These are phyloP conservation scores for Ips nitidus DNA, from an alignment of 1,140 invertebrate genomes.

Conservation along the genomic window DNA sequence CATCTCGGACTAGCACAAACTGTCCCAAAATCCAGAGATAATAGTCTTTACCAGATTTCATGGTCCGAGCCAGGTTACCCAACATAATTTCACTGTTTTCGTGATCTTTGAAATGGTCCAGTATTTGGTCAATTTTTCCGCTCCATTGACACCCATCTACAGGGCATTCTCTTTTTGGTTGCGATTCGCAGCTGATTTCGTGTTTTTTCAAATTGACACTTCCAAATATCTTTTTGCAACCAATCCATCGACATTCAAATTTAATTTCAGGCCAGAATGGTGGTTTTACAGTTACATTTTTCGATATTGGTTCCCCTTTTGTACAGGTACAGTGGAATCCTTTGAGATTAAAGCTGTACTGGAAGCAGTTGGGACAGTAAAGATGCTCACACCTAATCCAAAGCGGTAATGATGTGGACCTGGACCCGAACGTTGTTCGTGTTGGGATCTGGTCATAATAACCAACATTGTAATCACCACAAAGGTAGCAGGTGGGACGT, in stretches of 20 bases:
- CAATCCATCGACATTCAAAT: constrained; percentile 23
- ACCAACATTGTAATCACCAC: constrained; percentile 24
- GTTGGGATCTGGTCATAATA: too few species aligned
- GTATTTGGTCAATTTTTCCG: constrained; percentile 17
- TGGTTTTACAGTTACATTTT: constrained; percentile 26
- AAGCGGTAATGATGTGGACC: too few species aligned
- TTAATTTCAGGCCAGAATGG: constrained; percentile 23
- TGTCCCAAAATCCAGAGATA: constrained; percentile 22
- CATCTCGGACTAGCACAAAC: constrained; percentile 26
- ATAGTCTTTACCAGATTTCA: constrained; percentile 17
- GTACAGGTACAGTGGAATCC: constrained; percentile 23
- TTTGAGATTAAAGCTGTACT: constrained; percentile 21
- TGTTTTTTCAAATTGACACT: constrained; percentile 20
- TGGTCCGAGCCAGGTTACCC: constrained; percentile 17
- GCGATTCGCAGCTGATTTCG: constrained; percentile 22
- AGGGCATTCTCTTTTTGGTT: constrained; percentile 23
- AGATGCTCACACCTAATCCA: constrained; percentile 26
- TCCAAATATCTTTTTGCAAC: constrained; percentile 27
- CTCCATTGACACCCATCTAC: constrained; percentile 16
- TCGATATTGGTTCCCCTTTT: constrained; percentile 19
- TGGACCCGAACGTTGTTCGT: too few species aligned
- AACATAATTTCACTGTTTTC: constrained; percentile 23
- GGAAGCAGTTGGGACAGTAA: constrained; percentile 31
- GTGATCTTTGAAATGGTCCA: constrained; percentile 24
- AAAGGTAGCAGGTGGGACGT: constrained; percentile 21